Evolutionary conservation across 2,113 vertebrate genomes (phyloP), one percentile per base, ranked within the genome.

Genomic region (Limanda limanda): DNA sequence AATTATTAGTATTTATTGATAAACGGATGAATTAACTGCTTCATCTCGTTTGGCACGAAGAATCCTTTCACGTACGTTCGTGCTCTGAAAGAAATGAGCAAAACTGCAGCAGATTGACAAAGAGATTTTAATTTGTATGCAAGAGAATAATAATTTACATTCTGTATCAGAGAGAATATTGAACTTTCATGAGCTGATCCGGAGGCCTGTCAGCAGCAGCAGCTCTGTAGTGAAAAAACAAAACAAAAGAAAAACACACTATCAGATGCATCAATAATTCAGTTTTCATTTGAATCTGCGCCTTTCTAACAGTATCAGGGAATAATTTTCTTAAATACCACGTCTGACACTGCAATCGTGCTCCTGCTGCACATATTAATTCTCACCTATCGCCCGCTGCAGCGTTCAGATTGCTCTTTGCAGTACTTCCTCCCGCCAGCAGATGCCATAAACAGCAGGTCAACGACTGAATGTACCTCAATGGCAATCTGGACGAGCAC

Each of bases 361-460:
- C 81, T 69, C 84, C 81, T 78, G 87, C 78, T 82, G 87, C 74
- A 58, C 81, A 61, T 86, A 88, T 90, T 86, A 77, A 80, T 84
- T 56, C 74, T 68, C 55, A 23, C 25, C 82, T 72, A 51, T 69
- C 83, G 78, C 74, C 21, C 15, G 57, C 6, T 15, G 47, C 47
- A 4, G 47, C 47, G 58, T 13, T 87, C 68, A 6, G 75, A 72
- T 61, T 63, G 79, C 71, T 79, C 76, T 55, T 54, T 85, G 89
- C 83, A 90, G 84, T 93, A 87, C 83, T 83, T 91, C 76, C 81
- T 86, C 73, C 81, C 84, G 83, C 92, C 93, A 92, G 84, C 89
- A 93, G 92, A 89, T 91, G 92, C 91, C 92, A 92, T 87, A 89
- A 90, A 85, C 31, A 87, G 83, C 79, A 77, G 91, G 85, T 91